phyloP scores from a whole-genome alignment of 2,797 vertebrate genomes.

The Peromyscus nudipes region DNA sequence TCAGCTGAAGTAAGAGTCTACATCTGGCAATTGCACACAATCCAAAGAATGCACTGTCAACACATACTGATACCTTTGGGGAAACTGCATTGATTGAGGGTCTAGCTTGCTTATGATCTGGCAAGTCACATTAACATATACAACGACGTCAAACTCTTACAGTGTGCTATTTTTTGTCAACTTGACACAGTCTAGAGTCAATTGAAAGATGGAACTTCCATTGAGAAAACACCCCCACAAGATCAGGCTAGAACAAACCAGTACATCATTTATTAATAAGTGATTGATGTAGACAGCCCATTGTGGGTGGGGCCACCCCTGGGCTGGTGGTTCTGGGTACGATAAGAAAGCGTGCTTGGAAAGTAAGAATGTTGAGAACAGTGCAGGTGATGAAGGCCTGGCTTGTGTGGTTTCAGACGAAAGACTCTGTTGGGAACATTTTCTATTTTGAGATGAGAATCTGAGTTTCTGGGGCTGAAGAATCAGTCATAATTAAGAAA shows the following conservation, averaged over 20 bases:
- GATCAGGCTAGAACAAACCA: background rate
- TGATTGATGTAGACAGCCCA: no score
- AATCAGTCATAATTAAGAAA: background rate
- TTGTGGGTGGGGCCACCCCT: background rate
- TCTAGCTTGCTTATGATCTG: background rate
- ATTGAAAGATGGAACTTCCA: background rate
- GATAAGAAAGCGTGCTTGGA: background rate
- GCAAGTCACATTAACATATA: background rate
- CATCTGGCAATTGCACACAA: background rate
- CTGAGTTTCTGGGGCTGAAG: background rate
- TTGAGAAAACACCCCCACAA: background rate
- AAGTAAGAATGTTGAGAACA: background rate
- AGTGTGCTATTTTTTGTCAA: background rate
- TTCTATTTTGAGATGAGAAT: background rate
- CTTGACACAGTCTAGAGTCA: background rate
- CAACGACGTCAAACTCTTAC: background rate
- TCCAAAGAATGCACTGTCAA: background rate
- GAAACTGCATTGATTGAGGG: background rate
- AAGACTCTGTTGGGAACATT: background rate
- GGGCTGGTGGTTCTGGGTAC: background rate
- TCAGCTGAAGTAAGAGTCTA: background rate
- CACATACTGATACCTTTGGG: background rate
- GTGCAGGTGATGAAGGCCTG: background rate
- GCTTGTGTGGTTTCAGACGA: background rate
- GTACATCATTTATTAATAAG: background rate